phyloP scores from a whole-genome alignment of 2,888 invertebrate species.

The Lepidocyrtinus sp. region DNA sequence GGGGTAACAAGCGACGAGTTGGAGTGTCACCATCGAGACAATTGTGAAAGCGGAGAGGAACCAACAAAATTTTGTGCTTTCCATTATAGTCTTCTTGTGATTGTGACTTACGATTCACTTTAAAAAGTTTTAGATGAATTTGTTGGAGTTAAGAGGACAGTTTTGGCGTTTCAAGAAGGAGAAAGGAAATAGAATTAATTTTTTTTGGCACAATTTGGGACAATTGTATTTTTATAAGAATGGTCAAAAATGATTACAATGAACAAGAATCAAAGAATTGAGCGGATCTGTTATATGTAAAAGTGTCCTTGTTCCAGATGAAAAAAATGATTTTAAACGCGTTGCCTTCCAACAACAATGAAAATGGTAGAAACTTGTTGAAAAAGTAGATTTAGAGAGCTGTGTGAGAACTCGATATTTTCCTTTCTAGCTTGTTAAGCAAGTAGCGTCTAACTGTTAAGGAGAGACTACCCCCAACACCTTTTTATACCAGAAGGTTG shows the following conservation, averaged over 20 bases:
- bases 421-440: neutral
- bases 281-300: too few species aligned
- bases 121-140: constrained; percentile 32
- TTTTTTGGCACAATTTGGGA: constrained; percentile 12
- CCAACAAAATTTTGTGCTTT: constrained; percentile 60
- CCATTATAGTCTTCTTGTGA: too few species aligned
- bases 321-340: too few species aligned
- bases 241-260: too few species aligned
- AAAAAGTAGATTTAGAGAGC: neutral
- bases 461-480: constrained; percentile 11
- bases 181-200: constrained; percentile 15
- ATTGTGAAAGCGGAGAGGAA: constrained; percentile 61
- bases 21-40: constrained; percentile 61
- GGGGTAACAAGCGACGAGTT: constrained; percentile 68
- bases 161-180: neutral
- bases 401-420: neutral
- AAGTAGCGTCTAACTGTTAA: neutral
- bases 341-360: too few species aligned
- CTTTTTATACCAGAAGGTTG: constrained; percentile 2
- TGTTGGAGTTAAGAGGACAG: neutral
- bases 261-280: too few species aligned
- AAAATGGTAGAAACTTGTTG: constrained; percentile 6
- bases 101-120: too few species aligned
- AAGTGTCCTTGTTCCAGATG: too few species aligned
- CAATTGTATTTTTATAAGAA: too few species aligned